Evolutionary conservation across 1,140 invertebrate genomes (phyloP).

Genomic region (Formica selysi): DNA sequence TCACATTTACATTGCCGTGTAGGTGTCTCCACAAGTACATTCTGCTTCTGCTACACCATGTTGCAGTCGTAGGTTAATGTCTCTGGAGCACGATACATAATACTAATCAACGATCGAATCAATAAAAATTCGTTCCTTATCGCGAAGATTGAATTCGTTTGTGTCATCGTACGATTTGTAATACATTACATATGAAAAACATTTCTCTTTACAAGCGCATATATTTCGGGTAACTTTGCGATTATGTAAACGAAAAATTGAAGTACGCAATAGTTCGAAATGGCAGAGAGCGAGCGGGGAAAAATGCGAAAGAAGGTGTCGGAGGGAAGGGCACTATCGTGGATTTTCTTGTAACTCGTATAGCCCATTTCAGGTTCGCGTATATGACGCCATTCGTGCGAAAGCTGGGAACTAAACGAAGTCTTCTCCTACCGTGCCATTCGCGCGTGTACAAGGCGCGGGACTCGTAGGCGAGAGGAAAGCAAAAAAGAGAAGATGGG

Average conservation of each 20-base stretch:
- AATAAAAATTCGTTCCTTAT: neutral
- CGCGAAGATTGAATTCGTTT: conserved; percentile 16
- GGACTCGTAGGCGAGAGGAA: conserved; percentile 5
- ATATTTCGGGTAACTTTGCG: neutral
- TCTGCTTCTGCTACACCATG: neutral
- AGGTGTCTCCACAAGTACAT: neutral
- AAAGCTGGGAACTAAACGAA: conserved; percentile 73
- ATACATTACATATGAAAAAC: neutral
- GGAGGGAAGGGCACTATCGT: conserved; percentile 23
- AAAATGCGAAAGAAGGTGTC: conserved; percentile 19
- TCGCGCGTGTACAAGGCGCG: conserved; percentile 20
- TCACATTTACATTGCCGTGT: conserved; percentile 45
- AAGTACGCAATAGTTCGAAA: conserved; percentile 21
- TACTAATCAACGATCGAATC: conserved; percentile 30
- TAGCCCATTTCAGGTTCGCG: conserved; percentile 80
- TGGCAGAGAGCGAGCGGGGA: neutral
- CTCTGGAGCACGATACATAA: neutral
- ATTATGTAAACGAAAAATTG: neutral
- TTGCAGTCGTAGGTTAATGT: conserved; percentile 2
- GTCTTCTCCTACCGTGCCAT: conserved; percentile 34
- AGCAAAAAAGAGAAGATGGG: neutral
- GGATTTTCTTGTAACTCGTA: conserved; percentile 81
- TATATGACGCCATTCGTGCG: conserved; percentile 72
- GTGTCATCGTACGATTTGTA: neutral
- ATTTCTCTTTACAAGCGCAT: neutral